phyloP scores from a whole-genome alignment of 2,888 invertebrate genomes.

The Bimastos eiseni region DNA sequence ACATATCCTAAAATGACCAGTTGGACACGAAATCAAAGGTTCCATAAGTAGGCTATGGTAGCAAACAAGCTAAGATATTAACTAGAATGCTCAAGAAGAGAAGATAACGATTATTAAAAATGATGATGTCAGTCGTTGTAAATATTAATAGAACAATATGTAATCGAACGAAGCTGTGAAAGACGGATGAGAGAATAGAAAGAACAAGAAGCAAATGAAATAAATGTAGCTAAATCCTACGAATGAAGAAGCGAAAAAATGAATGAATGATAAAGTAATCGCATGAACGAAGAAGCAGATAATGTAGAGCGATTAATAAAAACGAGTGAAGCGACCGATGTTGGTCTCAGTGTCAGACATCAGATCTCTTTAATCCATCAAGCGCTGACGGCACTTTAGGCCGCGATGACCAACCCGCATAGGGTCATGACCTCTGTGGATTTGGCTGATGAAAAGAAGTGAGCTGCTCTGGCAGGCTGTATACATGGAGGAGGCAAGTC shows the following conservation, averaged over 20 bases:
- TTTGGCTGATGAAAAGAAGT: background rate
- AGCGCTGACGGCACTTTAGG: background rate
- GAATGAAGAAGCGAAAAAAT: background rate
- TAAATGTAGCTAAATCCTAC: too few relatives aligned
- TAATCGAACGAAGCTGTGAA: background rate
- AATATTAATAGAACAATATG: background rate
- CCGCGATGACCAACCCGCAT: background rate
- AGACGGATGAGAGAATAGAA: background rate
- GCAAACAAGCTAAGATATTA: background rate
- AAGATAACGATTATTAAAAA: background rate
- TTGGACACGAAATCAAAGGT: background rate
- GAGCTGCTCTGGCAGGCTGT: background rate
- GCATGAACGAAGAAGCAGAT: background rate
- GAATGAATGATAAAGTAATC: background rate
- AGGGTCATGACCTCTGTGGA: background rate
- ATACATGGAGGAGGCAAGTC: background rate
- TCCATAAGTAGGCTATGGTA: background rate
- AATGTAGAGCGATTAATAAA: background rate
- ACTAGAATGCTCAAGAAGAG: background rate
- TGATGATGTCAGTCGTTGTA: background rate
- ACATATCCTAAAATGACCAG: too few relatives aligned
- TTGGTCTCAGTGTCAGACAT: background rate
- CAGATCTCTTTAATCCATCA: background rate
- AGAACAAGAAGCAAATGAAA: too few relatives aligned
- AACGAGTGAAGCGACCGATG: background rate